A percentile compares a stretch with the other conserved stretches of the same genome.
phyloP scores from a whole-genome alignment of 2,888 invertebrate species.

The Drosophila colorata region DNA sequence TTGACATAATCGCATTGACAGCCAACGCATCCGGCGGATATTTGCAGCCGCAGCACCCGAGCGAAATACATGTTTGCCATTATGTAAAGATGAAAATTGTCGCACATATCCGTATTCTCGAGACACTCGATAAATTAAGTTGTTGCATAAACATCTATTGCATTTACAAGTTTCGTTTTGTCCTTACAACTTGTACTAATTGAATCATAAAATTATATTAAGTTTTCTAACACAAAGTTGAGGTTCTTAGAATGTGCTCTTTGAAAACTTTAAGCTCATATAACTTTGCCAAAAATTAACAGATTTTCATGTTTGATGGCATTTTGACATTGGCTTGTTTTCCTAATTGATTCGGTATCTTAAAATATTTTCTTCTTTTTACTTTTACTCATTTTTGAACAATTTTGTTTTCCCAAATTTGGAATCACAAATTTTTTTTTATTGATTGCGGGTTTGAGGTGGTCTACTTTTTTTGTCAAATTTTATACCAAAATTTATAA shows the following conservation, averaged over 20 bases:
- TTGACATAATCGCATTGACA: conserved; percentile 73
- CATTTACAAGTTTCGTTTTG: conserved; percentile 3
- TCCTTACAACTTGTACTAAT: neutral
- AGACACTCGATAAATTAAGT: conserved; percentile 5
- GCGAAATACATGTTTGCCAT: neutral
- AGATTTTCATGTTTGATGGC: neutral
- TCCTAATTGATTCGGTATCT: no score
- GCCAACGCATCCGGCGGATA: conserved; percentile 71
- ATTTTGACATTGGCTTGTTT: no score
- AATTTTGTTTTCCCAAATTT: no score
- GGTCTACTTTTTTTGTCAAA: no score
- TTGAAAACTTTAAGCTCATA: conserved; percentile 2
- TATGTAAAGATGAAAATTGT: neutral
- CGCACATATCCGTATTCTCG: conserved; percentile 8
- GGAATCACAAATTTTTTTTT: no score
- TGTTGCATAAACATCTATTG: neutral
- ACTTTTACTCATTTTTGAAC: no score
- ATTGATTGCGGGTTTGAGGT: no score
- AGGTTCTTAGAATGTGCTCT: neutral
- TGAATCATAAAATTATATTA: neutral
- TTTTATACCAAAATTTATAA: no score
- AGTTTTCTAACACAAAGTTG: neutral
- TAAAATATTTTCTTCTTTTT: no score
- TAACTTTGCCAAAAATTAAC: neutral
- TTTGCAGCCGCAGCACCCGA: conserved; percentile 45